Percentiles rank a stretch among this genome's conserved stretches.
phyloP scores from a whole-genome alignment of 2,113 vertebrate species.

The Illadopsis cleaveri region DNA sequence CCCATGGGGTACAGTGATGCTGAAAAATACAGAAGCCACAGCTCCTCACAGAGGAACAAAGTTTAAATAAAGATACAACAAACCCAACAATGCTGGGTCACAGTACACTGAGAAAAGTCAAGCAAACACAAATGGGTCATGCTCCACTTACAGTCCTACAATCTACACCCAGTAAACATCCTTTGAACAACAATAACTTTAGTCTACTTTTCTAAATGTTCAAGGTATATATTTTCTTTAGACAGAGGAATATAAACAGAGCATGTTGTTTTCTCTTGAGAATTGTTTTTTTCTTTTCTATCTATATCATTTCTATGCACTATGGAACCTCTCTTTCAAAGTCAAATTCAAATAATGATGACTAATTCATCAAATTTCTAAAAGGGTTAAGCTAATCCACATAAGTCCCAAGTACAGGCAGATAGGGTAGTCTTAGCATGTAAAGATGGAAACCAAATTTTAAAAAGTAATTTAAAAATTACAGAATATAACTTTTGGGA shows the following conservation, averaged over 20 bases:
- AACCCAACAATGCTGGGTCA: neutral
- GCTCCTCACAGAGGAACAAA: constrained; percentile 4
- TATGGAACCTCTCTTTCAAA: neutral
- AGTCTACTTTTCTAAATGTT: neutral
- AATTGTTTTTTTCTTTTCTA: neutral
- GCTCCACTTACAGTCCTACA: neutral
- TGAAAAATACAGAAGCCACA: constrained; percentile 20
- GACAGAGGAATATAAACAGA: neutral
- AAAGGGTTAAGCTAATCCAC: neutral
- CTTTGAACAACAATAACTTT: neutral
- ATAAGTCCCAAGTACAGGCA: neutral
- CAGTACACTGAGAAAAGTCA: neutral
- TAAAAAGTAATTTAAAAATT: neutral
- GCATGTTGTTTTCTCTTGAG: neutral
- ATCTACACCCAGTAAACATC: neutral
- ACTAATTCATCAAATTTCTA: neutral
- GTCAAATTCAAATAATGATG: neutral
- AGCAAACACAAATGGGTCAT: neutral
- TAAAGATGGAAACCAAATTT: neutral
- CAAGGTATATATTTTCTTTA: neutral
- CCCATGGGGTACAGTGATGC: neutral
- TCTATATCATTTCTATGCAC: neutral
- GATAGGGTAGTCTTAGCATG: neutral
- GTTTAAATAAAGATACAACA: constrained; percentile 37
- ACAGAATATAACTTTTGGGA: neutral